Base-by-base conservation (phyloP, 2,797 vertebrate genomes). In the Gymnothorax reevesii region DNA sequence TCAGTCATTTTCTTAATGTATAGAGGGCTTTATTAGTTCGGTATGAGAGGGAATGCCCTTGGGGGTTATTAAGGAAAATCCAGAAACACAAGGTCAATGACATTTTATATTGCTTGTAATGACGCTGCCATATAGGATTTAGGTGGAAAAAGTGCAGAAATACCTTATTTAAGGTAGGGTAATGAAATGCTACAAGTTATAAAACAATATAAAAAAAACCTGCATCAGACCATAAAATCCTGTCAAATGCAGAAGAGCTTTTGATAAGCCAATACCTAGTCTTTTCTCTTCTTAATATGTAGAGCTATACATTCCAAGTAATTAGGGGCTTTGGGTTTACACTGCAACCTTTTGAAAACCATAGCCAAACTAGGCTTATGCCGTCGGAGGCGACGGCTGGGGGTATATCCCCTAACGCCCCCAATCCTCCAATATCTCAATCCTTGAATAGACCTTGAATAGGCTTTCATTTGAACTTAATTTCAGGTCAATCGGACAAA, bases 51-150 rank as follows among this genome's bases (percentile, higher is more conserved):
- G 80, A 82, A 82, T 79, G 75, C 49, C 71, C 71, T 75, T 7
- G 42, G 52, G 17, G 80, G 80, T 57, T 82, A 57, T 27, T 82
- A 82, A 82, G 80, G 80, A 82, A 82, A 82, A 82, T 82, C 80
- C n/a, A 57, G 54, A 82, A 82, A 82, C 80, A 27, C 25, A 22
- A 82, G 80, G 20, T 54, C 52, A 57, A 57, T 82, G 80, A 25
- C 20, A 57, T 57, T n/a, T 82, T 57, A 79, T 79, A 54, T 54
- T 7, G 42, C 49, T 20, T 54, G 42, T 22, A 27, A 82, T 57
- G 25, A 82, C 54, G 10, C 54, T n/a, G 55, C n/a, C 54, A 27
- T 25, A 1, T 3, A 5, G 52, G 54, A 25, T 57, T 57, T 57
- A 82, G 55, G 54, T 25, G 54, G 27, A 57, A 27, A 57, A 82